Evolutionary conservation across 2,888 invertebrate genomes (phyloP), one percentile per base, ranked within the genome.

Genomic region (Harpagoxenus sublaevis): DNA sequence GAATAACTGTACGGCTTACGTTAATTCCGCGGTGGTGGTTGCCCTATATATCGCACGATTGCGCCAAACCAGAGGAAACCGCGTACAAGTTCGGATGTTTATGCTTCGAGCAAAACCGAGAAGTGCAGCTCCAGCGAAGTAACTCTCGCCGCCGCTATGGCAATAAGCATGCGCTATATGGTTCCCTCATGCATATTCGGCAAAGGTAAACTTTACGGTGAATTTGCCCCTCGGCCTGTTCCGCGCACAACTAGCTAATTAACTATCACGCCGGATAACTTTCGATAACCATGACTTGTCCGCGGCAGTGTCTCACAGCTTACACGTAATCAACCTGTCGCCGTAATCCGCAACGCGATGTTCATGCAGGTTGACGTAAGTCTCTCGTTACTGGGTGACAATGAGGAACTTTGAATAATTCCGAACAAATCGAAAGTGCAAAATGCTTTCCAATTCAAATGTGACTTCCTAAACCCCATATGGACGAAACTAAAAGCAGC

Each of bases 241-340:
- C 53, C 45, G 77, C 45, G 23, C 31, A 42, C 51, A 70, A 55
- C 86, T 78, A 87, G 87, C 89, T 91, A 90, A 91, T 91, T 91
- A 91, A 91, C 91, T 89, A 87, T 81, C 79, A 84, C 85, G 84
- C 81, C 87, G 90, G 88, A 90, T 89, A 90, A 91, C 73, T 81
- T 81, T 81, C 48, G 60, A 81, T 81, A 71, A 71, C n/a, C 48
- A 39, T 71, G 39, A 81, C 60, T 35, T 48, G 48, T 60, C 35
- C 45, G 71, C 57, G 45, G 18, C 18, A 9, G 3, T 51, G 35
- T 71, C 57, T 42, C 45, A 23, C 35, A 39, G 57, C 70, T 79
- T 89, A 91, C 85, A 87, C 88, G 85, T 90, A 90, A 91, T 90
- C 89, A 89, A 85, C 84, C 87, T 88, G 87, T 88, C 85, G 86